phyloP scores from a whole-genome alignment of 2,797 vertebrate species.

The Sebastes itinus region DNA sequence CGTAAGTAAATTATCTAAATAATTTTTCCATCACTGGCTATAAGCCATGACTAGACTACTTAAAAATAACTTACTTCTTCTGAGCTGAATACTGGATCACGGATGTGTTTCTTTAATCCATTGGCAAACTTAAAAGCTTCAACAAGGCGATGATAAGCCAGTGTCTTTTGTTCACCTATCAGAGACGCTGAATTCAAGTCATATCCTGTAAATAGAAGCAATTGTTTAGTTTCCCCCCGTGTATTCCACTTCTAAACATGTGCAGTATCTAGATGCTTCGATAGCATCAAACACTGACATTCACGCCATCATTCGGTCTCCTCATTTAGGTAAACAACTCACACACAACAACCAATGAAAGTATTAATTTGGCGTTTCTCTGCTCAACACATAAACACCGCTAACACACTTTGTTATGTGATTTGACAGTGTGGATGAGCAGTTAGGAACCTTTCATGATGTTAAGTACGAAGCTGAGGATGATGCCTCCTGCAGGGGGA shows the following conservation, averaged over 20 bases:
- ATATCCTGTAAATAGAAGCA: constrained; percentile 81
- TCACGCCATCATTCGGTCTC: neutral
- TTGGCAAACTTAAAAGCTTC: constrained; percentile 91
- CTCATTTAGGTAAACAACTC: neutral
- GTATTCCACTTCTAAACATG: neutral
- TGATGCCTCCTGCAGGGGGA: constrained; percentile 86
- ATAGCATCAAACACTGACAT: neutral
- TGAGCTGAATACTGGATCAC: constrained; percentile 78
- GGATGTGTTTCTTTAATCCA: constrained; percentile 78
- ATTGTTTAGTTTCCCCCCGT: neutral
- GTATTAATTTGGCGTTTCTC: neutral
- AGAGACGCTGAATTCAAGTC: constrained; percentile 70
- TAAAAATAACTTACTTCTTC: constrained; percentile 54
- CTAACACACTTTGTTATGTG: constrained; percentile 4
- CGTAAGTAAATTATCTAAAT: neutral
- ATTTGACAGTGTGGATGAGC: neutral
- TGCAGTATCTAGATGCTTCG: neutral
- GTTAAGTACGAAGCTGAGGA: constrained; percentile 88
- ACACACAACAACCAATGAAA: neutral
- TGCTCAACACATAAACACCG: neutral
- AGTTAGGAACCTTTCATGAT: constrained; percentile 86
- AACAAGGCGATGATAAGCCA: constrained; percentile 84
- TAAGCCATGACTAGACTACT: neutral
- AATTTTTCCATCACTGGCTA: neutral
- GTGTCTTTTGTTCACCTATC: constrained; percentile 45